Conservation (phyloP, 2,113 vertebrate genomes). For the Hydropotes inermis region DNA sequence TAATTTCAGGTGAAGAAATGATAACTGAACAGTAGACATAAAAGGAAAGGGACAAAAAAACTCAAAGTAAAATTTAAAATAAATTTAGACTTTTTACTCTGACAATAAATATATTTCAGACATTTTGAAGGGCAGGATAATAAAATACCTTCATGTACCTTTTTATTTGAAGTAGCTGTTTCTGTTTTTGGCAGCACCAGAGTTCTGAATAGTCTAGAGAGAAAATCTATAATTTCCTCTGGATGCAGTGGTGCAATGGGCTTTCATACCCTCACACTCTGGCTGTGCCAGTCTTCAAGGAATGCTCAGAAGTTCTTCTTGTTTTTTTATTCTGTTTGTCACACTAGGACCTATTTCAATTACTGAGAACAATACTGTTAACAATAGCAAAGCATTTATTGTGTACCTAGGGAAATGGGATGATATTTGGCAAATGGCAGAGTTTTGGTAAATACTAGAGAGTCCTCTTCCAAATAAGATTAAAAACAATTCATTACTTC, state of each 20-base stretch:
- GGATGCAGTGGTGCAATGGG: too few species aligned
- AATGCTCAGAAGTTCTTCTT: not conserved
- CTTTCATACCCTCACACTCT: accelerated
- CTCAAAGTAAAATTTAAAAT: not conserved
- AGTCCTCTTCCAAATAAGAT: constrained; percentile 7
- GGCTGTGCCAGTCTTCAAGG: not conserved
- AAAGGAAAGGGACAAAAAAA: not conserved
- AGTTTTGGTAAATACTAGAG: not conserved
- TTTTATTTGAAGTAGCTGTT: not conserved
- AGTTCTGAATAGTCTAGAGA: not conserved
- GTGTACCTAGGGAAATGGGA: not conserved
- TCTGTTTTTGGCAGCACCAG: not conserved
- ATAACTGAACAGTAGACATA: not conserved
- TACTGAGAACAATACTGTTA: not conserved
- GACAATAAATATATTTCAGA: not conserved
- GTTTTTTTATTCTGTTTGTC: not conserved
- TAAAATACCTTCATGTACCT: not conserved
- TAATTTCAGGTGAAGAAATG: constrained; percentile 2
- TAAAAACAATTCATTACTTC: constrained; percentile 25
- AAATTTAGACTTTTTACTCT: not conserved
- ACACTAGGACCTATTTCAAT: not conserved
- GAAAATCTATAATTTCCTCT: not conserved
- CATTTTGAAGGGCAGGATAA: not conserved
- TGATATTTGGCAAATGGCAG: not conserved
- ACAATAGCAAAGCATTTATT: not conserved